These are phyloP conservation scores for Apis laboriosa DNA, from an alignment of 1,140 invertebrate genomes.

Conservation along the genomic window DNA sequence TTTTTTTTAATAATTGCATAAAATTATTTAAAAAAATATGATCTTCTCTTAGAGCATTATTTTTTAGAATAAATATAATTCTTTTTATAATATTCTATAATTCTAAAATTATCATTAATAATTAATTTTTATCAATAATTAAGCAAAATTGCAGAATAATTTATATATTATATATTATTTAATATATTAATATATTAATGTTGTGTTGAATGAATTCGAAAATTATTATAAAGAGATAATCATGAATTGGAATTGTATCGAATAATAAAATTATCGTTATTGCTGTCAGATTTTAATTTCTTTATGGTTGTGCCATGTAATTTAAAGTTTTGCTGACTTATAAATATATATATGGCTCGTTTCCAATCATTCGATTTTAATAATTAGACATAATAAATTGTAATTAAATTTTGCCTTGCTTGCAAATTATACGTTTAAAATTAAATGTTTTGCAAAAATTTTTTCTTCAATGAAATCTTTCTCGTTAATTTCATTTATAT, in stretches of 20 bases:
- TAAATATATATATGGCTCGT: background rate
- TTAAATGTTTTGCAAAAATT: background rate
- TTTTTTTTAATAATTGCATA: conserved; percentile 14
- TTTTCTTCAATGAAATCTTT: background rate
- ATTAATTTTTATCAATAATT: too few species aligned
- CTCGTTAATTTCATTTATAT: background rate
- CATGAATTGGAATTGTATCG: background rate
- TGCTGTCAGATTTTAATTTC: background rate
- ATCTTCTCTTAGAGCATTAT: too few species aligned
- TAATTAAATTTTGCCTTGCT: background rate
- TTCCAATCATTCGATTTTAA: conserved; percentile 2
- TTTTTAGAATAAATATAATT: too few species aligned
- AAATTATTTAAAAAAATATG: background rate
- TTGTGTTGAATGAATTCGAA: background rate
- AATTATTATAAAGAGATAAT: background rate
- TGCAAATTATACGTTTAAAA: too few species aligned
- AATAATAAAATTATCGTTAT: background rate
- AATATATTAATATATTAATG: too few species aligned
- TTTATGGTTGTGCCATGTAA: background rate
- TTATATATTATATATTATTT: too few species aligned
- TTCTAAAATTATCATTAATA: background rate
- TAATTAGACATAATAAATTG: background rate
- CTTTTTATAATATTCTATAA: background rate
- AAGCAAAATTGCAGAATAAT: too few species aligned
- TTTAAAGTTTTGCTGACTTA: conserved; percentile 13